Conservation (phyloP, 2,888 invertebrate genomes). For the Latrodectus elegans region DNA sequence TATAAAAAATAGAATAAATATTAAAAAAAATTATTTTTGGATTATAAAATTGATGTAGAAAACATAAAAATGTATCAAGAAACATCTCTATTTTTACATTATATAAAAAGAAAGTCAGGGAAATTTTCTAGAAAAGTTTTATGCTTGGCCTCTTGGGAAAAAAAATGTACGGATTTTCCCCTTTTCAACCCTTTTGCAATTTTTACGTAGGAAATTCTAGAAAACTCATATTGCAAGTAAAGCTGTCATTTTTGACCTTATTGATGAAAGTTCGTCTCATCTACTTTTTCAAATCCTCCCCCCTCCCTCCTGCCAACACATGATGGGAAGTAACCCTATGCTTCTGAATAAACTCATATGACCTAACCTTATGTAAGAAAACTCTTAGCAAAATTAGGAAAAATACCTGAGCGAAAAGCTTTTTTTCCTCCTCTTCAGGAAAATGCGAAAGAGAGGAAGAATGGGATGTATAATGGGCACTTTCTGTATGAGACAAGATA, state of each 20-base stretch:
- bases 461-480: slow-evolving; percentile 40
- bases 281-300: not conserved
- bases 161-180: too few species aligned
- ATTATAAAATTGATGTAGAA: too few species aligned
- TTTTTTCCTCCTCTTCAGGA: not conserved
- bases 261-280: not conserved
- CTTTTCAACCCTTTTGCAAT: not conserved
- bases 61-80: too few species aligned
- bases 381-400: slow-evolving; percentile 2
- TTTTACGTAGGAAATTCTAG: not conserved
- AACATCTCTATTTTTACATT: too few species aligned
- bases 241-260: not conserved
- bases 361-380: slow-evolving; percentile 15
- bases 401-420: not conserved
- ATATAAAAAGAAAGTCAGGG: too few species aligned
- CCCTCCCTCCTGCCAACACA: not conserved
- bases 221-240: not conserved
- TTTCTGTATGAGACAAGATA: slow-evolving; percentile 62
- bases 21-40: too few species aligned
- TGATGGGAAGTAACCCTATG: slow-evolving; percentile 12
- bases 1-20: too few species aligned
- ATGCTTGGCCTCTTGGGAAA: too few species aligned
- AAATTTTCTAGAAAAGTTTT: too few species aligned
- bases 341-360: slow-evolving; percentile 48
- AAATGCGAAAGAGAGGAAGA: slow-evolving; percentile 6